Percentiles rank a stretch among this genome's conserved stretches.
These are phyloP conservation scores for Tricholaema leucomelas DNA, from an alignment of 2,113 vertebrate genomes.

Conservation along the genomic window DNA sequence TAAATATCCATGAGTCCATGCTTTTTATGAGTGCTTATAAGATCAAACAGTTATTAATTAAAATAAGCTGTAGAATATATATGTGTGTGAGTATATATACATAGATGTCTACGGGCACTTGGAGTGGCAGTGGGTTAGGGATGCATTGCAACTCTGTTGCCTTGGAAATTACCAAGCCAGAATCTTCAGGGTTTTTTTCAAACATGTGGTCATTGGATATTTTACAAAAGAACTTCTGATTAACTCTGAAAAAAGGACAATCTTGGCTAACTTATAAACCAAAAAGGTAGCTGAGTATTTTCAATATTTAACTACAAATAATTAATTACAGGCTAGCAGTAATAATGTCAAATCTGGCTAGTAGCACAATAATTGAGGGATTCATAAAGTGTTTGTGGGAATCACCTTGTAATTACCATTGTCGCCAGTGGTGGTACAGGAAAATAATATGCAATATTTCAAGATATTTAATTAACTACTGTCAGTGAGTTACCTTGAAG, in stretches of 20 bases:
- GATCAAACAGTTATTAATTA: not conserved
- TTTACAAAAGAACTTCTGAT: not conserved
- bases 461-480: constrained; percentile 63
- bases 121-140: not conserved
- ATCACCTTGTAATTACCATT: constrained; percentile 50
- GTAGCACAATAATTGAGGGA: constrained; percentile 36
- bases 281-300: not conserved
- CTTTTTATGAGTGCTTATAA: not conserved
- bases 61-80: not conserved
- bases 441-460: constrained; percentile 63
- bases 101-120: not conserved
- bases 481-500: constrained; percentile 62
- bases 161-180: not conserved
- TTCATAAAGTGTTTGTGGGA: constrained; percentile 45
- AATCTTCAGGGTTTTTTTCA: not conserved
- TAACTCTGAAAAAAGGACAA: not conserved
- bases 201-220: not conserved
- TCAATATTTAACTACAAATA: constrained; percentile 5
- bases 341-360: constrained; percentile 13
- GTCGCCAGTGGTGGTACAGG: constrained; percentile 15
- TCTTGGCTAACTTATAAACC: not conserved
- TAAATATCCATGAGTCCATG: not conserved
- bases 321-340: not conserved
- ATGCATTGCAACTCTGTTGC: not conserved
- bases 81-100: not conserved